A percentile compares a stretch with the other conserved stretches of the same genome.
phyloP scores from a whole-genome alignment of 2,113 vertebrate genomes.

The Forbesichthys agassizii region DNA sequence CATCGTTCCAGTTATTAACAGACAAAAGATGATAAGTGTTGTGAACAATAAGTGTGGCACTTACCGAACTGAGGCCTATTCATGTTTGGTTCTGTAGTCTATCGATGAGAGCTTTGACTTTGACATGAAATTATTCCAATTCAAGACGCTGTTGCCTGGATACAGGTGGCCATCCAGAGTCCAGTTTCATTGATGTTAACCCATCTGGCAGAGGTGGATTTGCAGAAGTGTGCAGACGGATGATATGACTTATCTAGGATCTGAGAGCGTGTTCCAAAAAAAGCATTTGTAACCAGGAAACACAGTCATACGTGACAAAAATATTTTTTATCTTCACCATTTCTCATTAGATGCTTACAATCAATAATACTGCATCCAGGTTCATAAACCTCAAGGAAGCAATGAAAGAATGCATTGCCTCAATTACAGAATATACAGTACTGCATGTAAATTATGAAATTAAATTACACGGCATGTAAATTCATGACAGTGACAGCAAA shows the following conservation, averaged over 20 bases:
- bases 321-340: neutral
- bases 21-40: conserved; percentile 11
- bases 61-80: conserved; percentile 43
- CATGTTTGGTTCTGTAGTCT: conserved; percentile 43
- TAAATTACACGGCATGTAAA: too few species aligned
- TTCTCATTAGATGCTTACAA: too few species aligned
- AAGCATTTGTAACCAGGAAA: conserved; percentile 53
- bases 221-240: conserved; percentile 52
- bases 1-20: conserved; percentile 24
- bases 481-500: neutral
- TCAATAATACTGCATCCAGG: too few species aligned
- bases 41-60: conserved; percentile 29
- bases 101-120: conserved; percentile 60
- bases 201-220: conserved; percentile 57
- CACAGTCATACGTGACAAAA: conserved; percentile 18
- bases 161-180: conserved; percentile 72
- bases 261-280: conserved; percentile 67
- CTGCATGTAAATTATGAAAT: too few species aligned
- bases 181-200: conserved; percentile 80
- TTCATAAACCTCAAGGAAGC: too few species aligned
- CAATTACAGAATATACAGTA: too few species aligned
- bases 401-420: too few species aligned
- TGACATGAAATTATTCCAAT: conserved; percentile 54
- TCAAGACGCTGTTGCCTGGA: conserved; percentile 60
- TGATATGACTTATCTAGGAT: conserved; percentile 66